Conservation (phyloP, 1,140 invertebrate species). For the Heterodera carotae region DNA sequence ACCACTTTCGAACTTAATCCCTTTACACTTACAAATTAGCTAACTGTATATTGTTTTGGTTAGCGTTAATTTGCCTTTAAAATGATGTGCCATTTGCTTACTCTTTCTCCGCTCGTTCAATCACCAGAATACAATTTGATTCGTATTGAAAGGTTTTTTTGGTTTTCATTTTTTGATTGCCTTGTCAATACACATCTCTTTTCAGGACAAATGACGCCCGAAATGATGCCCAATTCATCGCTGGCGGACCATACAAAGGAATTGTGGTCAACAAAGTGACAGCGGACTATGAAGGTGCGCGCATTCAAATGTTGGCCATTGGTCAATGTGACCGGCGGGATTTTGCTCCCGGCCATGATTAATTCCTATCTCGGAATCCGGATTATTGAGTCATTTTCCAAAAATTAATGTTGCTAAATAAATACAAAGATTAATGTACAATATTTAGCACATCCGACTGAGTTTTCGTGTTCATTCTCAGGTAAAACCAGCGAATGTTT, state of each 20-base stretch:
- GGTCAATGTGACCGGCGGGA: too few relatives aligned
- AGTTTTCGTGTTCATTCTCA: conserved; percentile 33
- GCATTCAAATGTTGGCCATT: too few relatives aligned
- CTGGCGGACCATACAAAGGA: conserved; percentile 35
- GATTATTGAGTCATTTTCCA: too few relatives aligned
- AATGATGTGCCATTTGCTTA: conserved; percentile 15
- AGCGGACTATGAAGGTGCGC: conserved; percentile 38
- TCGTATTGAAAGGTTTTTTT: conserved; percentile 28
- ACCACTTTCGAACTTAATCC: too few relatives aligned
- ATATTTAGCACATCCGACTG: conserved; percentile 9
- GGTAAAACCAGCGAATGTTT: not conserved
- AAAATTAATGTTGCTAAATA: conserved; percentile 4
- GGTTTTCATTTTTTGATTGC: not conserved
- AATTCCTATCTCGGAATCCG: too few relatives aligned
- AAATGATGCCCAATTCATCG: conserved; percentile 36
- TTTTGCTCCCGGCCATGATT: too few relatives aligned
- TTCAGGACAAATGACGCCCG: conserved; percentile 35
- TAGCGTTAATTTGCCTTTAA: too few relatives aligned
- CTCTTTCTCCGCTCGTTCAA: conserved; percentile 28
- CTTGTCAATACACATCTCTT: not conserved
- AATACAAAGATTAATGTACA: not conserved
- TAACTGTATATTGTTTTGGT: too few relatives aligned
- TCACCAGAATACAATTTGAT: conserved; percentile 30
- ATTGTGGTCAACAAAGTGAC: conserved; percentile 42
- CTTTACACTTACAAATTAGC: too few relatives aligned